Evolutionary conservation across 1,140 invertebrate genomes (phyloP).

Genomic region (Semibalanus balanoides): DNA sequence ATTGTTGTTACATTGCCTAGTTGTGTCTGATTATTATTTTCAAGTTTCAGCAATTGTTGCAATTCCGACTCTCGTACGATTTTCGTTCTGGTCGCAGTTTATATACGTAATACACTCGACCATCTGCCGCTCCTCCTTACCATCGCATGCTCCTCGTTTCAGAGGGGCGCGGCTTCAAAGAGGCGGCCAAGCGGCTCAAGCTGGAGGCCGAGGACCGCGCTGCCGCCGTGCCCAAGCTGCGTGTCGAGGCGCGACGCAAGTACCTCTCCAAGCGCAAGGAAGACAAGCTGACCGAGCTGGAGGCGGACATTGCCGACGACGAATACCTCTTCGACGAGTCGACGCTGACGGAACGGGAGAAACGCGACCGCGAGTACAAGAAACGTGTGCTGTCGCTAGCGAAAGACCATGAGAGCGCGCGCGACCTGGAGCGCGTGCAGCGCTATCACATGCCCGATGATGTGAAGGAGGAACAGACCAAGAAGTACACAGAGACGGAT

Average conservation of each 20-base stretch:
- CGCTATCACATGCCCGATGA: conserved; percentile 87
- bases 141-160: too few relatives aligned
- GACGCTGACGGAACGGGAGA: conserved; percentile 72
- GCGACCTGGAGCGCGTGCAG: conserved; percentile 78
- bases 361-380: conserved; percentile 70
- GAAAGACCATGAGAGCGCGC: conserved; percentile 87
- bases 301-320: conserved; percentile 90
- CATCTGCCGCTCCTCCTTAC: too few relatives aligned
- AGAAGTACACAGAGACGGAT: conserved; percentile 76
- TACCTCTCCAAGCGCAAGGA: conserved; percentile 92
- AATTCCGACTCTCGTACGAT: too few relatives aligned
- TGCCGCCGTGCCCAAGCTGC: conserved; percentile 68
- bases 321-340: conserved; percentile 80
- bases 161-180: conserved; percentile 66
- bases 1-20: too few relatives aligned
- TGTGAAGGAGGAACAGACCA: conserved; percentile 19
- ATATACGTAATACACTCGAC: too few relatives aligned
- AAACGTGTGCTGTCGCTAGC: conserved; percentile 79
- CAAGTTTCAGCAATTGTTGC: too few relatives aligned
- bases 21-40: too few relatives aligned
- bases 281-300: conserved; percentile 90
- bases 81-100: too few relatives aligned
- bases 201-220: conserved; percentile 69
- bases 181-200: conserved; percentile 81
- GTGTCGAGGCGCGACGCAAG: conserved; percentile 78